Evolutionary conservation across 2,113 vertebrate species (phyloP).

Genomic region (Lophura nycthemera): DNA sequence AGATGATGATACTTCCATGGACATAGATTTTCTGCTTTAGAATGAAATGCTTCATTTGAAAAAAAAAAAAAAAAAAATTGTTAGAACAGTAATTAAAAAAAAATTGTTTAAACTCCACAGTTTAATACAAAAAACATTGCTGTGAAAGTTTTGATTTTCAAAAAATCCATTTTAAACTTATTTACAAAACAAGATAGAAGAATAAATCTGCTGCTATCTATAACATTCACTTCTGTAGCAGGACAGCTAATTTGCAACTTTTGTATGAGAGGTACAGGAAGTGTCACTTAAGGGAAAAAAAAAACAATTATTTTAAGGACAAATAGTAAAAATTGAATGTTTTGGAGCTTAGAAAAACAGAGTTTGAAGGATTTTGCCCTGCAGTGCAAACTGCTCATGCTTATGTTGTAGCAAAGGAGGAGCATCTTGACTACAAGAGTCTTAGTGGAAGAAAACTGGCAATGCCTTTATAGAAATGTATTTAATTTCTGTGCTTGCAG

Average conservation of each 20-base stretch:
- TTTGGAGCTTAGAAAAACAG: not conserved
- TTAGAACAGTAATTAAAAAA: not conserved
- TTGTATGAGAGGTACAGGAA: not conserved
- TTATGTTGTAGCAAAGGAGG: not conserved
- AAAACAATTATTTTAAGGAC: not conserved
- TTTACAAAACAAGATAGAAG: not conserved
- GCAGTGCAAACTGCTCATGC: not conserved
- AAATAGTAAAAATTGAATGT: not conserved
- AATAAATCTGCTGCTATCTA: not conserved
- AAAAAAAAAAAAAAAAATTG: not conserved
- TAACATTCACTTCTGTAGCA: not conserved
- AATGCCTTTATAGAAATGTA: not conserved
- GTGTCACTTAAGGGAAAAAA: not conserved
- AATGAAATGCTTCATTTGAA: not conserved
- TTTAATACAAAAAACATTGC: not conserved
- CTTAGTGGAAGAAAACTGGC: not conserved
- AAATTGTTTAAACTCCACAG: not conserved
- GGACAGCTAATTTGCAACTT: not conserved
- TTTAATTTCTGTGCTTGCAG: not conserved
- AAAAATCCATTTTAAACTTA: not conserved
- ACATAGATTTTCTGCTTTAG: not conserved
- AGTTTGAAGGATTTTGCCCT: not conserved
- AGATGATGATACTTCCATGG: not conserved
- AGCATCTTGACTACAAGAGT: not conserved
- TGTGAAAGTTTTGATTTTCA: not conserved